Evolutionary conservation across 1,140 invertebrate genomes (phyloP).

Genomic region (Holotrichia oblita): DNA sequence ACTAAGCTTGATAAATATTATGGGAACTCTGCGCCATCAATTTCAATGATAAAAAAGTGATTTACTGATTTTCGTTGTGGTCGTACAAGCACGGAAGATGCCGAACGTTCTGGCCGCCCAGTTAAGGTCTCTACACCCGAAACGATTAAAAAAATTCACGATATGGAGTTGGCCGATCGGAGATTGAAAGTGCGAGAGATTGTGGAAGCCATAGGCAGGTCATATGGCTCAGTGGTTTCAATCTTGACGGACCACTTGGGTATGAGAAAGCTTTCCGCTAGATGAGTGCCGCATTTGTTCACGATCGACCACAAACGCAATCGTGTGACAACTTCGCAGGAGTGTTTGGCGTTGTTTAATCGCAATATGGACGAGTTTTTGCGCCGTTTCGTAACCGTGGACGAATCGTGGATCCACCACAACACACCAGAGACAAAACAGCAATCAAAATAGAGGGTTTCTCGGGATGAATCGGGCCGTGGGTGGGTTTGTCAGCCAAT

Average conservation of each 20-base stretch:
- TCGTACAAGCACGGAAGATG: background rate
- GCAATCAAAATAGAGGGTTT: background rate
- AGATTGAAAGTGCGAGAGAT: background rate
- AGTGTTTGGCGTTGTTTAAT: constrained; percentile 56
- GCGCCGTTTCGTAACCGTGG: constrained; percentile 46
- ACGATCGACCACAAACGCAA: constrained; percentile 54
- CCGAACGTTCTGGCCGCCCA: background rate
- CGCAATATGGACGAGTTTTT: constrained; percentile 52
- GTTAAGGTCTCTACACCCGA: background rate
- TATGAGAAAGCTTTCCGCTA: constrained; percentile 25
- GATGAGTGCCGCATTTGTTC: constrained; percentile 55
- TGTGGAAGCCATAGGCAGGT: background rate
- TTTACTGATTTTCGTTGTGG: background rate
- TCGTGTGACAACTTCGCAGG: constrained; percentile 48
- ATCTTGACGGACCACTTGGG: background rate
- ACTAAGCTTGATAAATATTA: constrained; percentile 58
- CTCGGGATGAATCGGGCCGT: too few species aligned
- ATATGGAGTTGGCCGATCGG: background rate
- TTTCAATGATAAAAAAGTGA: constrained; percentile 25
- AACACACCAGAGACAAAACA: background rate
- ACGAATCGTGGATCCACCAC: background rate
- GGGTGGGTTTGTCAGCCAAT: too few species aligned
- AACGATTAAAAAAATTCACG: background rate
- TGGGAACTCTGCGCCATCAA: constrained; percentile 1
- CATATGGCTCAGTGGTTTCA: background rate